Evolutionary conservation across 2,888 invertebrate genomes (phyloP), one percentile per base, ranked within the genome.

Genomic region (Dichetophora obliterata): DNA sequence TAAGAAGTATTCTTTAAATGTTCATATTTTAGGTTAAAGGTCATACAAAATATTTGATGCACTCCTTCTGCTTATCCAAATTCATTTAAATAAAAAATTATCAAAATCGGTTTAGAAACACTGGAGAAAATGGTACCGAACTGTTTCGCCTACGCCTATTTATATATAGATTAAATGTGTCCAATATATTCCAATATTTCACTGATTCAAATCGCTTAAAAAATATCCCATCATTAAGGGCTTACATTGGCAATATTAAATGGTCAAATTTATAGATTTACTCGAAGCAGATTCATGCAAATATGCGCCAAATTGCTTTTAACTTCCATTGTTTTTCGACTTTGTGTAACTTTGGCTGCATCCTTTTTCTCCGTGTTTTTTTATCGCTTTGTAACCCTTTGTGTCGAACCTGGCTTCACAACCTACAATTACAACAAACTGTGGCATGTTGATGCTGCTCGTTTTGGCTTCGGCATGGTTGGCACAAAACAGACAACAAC

Each of bases 281-380:
- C 24, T 16, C 34, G 34, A 43, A 24, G 63, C 72, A 48, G 48
- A 43, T 73, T 50, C 37, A 5, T 24, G 63, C 50, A 61, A 73
- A 61, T 37, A 61, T 48, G 48, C 48, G 63, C 72, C 61, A 73
- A 73, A 73, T 73, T 73, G 61, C 72, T 73, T 73, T 73, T 73
- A 61, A 50, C 63, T 59, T 61, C 48, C 72, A 61, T 73, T 73
- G 61, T 57, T 37, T 72, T 61, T 73, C 57, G 34, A n/a, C 31
- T 52, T 52, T 27, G 52, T 52, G 50, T 31, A 8, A 16, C 31
- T 61, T 24, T 50, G 43, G 27, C 43, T 31, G 63, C 43, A 37
- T 43, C 19, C 4, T 34, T 65, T 65, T n/a, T n/a, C n/a, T n/a
- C n/a, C n/a, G n/a, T n/a, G n/a, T n/a, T n/a, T 31, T 65, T 65